Percentiles rank a stretch among this genome's conserved stretches.
These are phyloP conservation scores for Hemicordylus capensis DNA, from an alignment of 2,113 vertebrate species.

Conservation along the genomic window DNA sequence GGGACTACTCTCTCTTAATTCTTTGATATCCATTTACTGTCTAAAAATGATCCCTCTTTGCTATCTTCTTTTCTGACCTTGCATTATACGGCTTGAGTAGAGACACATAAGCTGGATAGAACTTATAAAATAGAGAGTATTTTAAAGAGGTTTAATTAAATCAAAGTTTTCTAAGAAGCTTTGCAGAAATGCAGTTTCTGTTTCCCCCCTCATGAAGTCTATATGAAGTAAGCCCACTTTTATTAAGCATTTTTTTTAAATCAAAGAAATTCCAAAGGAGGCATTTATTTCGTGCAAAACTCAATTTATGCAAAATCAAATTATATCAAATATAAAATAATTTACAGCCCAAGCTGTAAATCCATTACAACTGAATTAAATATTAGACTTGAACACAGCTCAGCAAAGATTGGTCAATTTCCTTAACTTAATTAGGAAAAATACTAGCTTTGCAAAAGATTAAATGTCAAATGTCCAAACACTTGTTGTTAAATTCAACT, in stretches of 20 bases:
- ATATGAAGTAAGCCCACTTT: not conserved
- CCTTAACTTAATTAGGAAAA: too few species aligned
- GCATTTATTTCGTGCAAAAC: slow-evolving; percentile 7
- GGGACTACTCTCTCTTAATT: not conserved
- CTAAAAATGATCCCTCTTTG: not conserved
- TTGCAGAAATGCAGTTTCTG: not conserved
- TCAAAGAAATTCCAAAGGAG: not conserved
- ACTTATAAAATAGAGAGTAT: not conserved
- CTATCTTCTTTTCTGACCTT: not conserved
- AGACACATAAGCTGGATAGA: not conserved
- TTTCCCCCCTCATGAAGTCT: slow-evolving; percentile 2
- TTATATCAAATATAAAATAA: too few species aligned
- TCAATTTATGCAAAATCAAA: too few species aligned
- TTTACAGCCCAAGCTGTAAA: too few species aligned
- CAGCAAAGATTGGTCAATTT: not conserved
- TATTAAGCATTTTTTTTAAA: not conserved
- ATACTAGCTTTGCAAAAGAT: too few species aligned
- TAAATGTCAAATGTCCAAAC: not conserved
- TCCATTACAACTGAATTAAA: too few species aligned
- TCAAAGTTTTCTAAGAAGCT: not conserved
- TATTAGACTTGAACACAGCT: not conserved
- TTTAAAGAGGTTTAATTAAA: slow-evolving; percentile 10
- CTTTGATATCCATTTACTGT: not conserved
- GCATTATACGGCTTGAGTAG: not conserved
- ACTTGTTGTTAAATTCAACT: not conserved